A percentile compares a stretch with the other conserved stretches of the same genome.
These are phyloP conservation scores for Ceratina japonica DNA, from an alignment of 1,140 invertebrate species.

Conservation along the genomic window DNA sequence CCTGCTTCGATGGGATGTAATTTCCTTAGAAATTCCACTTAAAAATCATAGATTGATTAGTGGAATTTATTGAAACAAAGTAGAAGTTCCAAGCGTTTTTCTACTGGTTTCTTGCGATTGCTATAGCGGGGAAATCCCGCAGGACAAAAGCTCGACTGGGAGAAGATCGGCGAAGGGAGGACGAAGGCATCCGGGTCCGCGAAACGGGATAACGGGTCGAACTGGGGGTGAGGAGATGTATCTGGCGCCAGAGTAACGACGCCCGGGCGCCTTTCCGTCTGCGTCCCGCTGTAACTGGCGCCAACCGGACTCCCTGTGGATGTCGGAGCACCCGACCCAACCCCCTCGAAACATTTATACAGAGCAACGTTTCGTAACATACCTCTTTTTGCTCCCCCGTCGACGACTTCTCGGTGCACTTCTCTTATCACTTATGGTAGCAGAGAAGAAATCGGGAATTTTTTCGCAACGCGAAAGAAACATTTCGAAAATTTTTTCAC, in stretches of 20 bases:
- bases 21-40: no score
- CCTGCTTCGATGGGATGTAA: no score
- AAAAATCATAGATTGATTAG: no score
- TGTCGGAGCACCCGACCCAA: constrained; percentile 1
- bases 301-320: constrained; percentile 56
- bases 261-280: constrained; percentile 62
- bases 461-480: no score
- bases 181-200: neutral
- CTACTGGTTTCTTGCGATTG: no score
- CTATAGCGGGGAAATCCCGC: neutral
- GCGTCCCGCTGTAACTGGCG: constrained; percentile 61
- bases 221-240: constrained; percentile 20
- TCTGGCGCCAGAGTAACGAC: constrained; percentile 64
- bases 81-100: no score
- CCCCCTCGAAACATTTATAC: constrained; percentile 1
- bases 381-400: neutral
- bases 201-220: constrained; percentile 2
- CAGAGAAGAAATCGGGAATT: no score
- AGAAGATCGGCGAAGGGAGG: constrained; percentile 29
- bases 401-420: neutral
- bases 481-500: neutral
- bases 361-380: neutral
- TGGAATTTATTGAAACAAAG: no score
- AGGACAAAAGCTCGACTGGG: constrained; percentile 7
- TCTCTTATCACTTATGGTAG: neutral